A percentile compares a stretch with the other conserved stretches of the same genome.
phyloP scores from a whole-genome alignment of 2,113 vertebrate genomes.

The Dipodomys merriami region DNA sequence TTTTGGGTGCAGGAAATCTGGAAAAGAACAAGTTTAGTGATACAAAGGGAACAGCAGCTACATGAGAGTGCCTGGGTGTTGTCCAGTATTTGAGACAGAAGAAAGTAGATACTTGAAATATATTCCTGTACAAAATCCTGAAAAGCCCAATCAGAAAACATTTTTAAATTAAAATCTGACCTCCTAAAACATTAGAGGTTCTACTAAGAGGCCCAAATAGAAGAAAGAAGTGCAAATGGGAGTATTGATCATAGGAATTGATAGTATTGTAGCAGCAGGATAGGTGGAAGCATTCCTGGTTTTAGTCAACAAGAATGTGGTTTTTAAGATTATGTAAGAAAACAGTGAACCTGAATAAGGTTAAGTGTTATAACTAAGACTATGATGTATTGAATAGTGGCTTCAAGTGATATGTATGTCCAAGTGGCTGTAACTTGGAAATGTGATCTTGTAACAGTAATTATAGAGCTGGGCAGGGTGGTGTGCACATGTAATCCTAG shows the following conservation, averaged over 20 bases:
- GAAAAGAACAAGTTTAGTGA: not conserved
- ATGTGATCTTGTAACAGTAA: not conserved
- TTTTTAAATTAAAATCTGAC: not conserved
- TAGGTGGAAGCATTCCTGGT: not conserved
- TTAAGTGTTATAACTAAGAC: not conserved
- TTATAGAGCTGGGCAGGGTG: too few species aligned
- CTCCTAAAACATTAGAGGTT: conserved; percentile 18
- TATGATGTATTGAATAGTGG: not conserved
- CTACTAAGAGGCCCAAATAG: not conserved
- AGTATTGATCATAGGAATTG: not conserved
- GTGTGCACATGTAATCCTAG: too few species aligned
- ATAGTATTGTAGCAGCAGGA: not conserved
- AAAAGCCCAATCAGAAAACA: not conserved
- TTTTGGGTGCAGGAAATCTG: not conserved
- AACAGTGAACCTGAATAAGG: not conserved
- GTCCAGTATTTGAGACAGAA: not conserved
- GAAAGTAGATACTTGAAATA: not conserved
- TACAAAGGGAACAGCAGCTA: not conserved
- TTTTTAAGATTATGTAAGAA: conserved; percentile 24
- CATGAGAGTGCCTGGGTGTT: not conserved
- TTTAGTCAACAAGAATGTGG: not conserved
- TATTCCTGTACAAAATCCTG: not conserved
- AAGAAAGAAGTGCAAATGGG: conserved; percentile 6
- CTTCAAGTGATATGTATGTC: not conserved
- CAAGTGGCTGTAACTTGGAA: not conserved